phyloP scores from a whole-genome alignment of 2,113 vertebrate genomes.

The Casuarius casuarius region DNA sequence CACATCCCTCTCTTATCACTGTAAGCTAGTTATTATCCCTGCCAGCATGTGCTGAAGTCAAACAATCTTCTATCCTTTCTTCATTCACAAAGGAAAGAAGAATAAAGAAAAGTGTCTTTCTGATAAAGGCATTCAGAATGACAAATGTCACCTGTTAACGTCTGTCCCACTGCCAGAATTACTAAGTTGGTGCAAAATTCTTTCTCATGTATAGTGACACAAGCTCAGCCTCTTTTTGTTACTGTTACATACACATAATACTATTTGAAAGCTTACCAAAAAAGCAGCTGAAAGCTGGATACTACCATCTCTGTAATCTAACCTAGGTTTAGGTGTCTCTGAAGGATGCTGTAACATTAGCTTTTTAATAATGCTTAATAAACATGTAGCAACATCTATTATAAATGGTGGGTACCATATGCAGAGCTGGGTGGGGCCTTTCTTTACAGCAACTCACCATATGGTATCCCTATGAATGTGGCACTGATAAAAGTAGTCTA shows the following conservation, averaged over 20 bases:
- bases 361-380: constrained; percentile 56
- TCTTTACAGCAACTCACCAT: constrained; percentile 82
- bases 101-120: not conserved
- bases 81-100: not conserved
- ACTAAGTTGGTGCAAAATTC: not conserved
- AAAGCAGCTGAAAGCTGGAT: constrained; percentile 12
- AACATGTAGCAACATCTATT: constrained; percentile 70
- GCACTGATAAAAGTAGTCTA: constrained; percentile 76
- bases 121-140: not conserved
- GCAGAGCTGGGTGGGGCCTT: constrained; percentile 67
- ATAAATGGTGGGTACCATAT: constrained; percentile 74
- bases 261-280: not conserved
- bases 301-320: constrained; percentile 58
- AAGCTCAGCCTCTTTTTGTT: not conserved
- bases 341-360: constrained; percentile 73
- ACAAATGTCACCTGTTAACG: not conserved
- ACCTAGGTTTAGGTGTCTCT: constrained; percentile 53
- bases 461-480: constrained; percentile 80
- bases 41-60: not conserved
- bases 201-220: not conserved
- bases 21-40: not conserved
- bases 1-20: not conserved
- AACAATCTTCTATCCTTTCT: not conserved
- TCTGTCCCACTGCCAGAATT: not conserved
- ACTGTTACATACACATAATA: not conserved